Conservation (phyloP, 1,140 invertebrate genomes). For the Euglossa dilemma region DNA sequence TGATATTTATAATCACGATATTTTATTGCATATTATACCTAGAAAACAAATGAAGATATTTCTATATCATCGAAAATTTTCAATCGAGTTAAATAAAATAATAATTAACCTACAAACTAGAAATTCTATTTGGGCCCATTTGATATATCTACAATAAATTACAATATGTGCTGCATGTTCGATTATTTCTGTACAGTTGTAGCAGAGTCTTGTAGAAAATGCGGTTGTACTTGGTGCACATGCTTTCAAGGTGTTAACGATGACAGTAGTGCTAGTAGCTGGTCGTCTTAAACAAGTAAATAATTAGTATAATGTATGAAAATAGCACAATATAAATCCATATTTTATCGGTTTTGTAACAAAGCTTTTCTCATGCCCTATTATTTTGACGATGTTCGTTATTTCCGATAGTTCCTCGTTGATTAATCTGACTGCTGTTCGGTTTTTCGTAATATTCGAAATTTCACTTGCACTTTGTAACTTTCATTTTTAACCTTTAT, state of each 20-base stretch:
- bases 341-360: neutral
- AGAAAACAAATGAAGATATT: neutral
- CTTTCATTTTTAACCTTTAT: neutral
- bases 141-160: neutral
- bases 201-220: conserved; percentile 22
- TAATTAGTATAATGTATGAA: neutral
- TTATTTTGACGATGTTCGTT: neutral
- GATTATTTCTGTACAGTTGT: conserved; percentile 34
- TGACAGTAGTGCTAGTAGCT: neutral
- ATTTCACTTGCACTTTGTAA: neutral
- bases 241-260: conserved; percentile 9
- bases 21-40: neutral
- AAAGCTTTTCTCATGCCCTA: neutral
- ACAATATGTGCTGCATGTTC: conserved; percentile 12
- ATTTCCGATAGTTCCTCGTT: neutral
- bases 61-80: neutral
- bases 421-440: neutral
- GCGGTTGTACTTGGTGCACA: neutral
- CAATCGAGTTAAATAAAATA: neutral
- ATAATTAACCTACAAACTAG: neutral
- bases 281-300: neutral
- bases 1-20: neutral
- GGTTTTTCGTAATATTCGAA: neutral
- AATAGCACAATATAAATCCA: neutral
- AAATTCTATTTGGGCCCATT: neutral